Evolutionary conservation across 30 jellyfish, hydroid and myxozoan species (phyloP).

Genomic region (Mastigias papua): DNA sequence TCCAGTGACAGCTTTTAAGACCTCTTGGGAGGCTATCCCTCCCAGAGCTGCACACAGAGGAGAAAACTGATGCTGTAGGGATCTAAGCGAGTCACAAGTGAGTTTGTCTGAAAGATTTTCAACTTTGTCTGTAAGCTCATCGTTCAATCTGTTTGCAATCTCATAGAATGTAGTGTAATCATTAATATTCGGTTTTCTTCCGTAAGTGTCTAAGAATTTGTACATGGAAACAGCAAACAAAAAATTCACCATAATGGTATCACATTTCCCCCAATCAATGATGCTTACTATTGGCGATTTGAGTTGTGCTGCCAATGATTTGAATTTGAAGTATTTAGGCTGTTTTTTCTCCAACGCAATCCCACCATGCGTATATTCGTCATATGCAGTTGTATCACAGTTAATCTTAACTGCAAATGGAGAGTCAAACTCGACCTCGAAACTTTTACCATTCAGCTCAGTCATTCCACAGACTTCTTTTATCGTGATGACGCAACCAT

Average conservation of each 20-base stretch:
- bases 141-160: constrained; percentile 18
- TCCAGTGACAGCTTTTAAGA: constrained; percentile 84
- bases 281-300: constrained; percentile 67
- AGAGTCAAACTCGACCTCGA: constrained; percentile 39
- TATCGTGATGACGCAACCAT: constrained; percentile 67
- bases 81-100: not conserved
- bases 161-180: constrained; percentile 13
- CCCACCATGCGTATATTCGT: constrained; percentile 85
- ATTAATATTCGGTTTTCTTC: not conserved
- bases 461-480: constrained; percentile 88
- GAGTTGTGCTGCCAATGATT: constrained; percentile 62
- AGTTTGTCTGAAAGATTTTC: constrained; percentile 30
- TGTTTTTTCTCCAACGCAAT: constrained; percentile 59
- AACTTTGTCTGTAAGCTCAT: constrained; percentile 15
- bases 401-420: constrained; percentile 66
- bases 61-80: constrained; percentile 51
- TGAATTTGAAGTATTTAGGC: constrained; percentile 38
- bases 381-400: constrained; percentile 72
- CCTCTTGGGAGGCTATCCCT: constrained; percentile 95
- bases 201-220: constrained; percentile 26
- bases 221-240: constrained; percentile 35
- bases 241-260: constrained; percentile 29
- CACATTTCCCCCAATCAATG: constrained; percentile 72
- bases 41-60: constrained; percentile 95
- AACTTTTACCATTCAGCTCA: constrained; percentile 63